Base-by-base conservation (phyloP, 2,888 invertebrate genomes). In the Hypomecis atomaria region DNA sequence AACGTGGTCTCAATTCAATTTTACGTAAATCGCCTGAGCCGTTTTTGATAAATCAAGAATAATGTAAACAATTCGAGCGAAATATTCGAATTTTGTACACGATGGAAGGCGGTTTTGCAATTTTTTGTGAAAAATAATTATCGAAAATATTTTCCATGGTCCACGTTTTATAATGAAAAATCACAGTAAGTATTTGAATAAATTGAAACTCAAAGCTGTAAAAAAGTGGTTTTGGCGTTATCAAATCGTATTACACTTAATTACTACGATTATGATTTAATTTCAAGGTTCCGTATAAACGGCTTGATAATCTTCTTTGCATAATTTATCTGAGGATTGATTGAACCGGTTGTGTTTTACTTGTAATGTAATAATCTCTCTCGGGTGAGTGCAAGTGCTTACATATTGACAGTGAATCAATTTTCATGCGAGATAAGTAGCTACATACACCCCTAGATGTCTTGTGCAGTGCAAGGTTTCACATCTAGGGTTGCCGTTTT, bases 281-380 rank as follows among this genome's bases (percentile, higher is more conserved):
- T 77, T 81, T 77, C 73, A 78, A 82, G 76, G 71, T 66, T 72
- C 68, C 69, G 69, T 73, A 70, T 58, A 60, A 65, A 62, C 61
- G 67, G 59, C 69, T 67, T 76, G 65, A 78, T 79, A 76, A 79
- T 73, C 56, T 66, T 71, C 74, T 77, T 79, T 73, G 75, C 76
- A 73, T 77, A 77, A 79, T 76, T 78, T 72, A 76, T 74, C 47
- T 48, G 56, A 58, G 63, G 69, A 74, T 68, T 65, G 73, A 75
- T 80, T 67, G 56, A 42, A 71, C 67, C 60, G 67, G 69, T 67
- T 69, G 65, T 69, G 68, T 73, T 71, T 63, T 45, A 67, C 63
- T 50, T 45, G 52, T 67, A 67, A 71, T 54, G 38, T 40, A 40
- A 40, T 8, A n/a, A 42, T 68, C 62, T 58, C 70, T 62, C 44